Base-by-base conservation (phyloP, 2,888 invertebrate species). In the Allophyes oxyacanthae region DNA sequence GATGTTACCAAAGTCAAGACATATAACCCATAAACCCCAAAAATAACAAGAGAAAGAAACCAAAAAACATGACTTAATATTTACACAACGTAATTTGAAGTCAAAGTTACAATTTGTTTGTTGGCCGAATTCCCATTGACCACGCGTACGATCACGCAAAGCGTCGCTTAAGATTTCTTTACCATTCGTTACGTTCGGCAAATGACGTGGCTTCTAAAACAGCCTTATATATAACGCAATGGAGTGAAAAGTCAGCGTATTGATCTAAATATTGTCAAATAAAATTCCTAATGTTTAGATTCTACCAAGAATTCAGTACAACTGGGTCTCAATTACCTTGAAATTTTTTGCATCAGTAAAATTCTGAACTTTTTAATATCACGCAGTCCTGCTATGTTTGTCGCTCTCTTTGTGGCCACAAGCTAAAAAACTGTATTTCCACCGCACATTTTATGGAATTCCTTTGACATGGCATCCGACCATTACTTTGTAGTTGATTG, bases 381-480 rank as follows among this genome's bases (percentile, higher is more conserved):
- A 54, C 30, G 13, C 15, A 32, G 42, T 26, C n/a, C 40, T 34
- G 34, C 36, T 25, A 26, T 13, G 33, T 20, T 11, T 9, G n/a
- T 44, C 55, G 57, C 55, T 37, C 30, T 45, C 45, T 63, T 75
- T 37, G 43, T 59, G 55, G 70, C 66, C 66, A 42, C 49, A 46
- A 43, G 43, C 51, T 59, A 72, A 75, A 70, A 75, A 69, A 62
- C 70, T 62, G 58, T 74, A 77, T 73, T 70, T 64, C 59, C 58
- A 79, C 75, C 77, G 71, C 75, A 78, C 73, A 84, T 87, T 90
- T 89, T 88, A 87, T 86, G 85, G 85, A 87, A 90, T 89, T 88
- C 82, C 85, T 88, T 90, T 87, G 88, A 92, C 92, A 92, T 93
- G 92, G 87, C 89, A 93, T 92, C 84, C 84, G 65, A 82, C 84